Base-by-base conservation (phyloP, 2,113 vertebrate genomes). In the Lethenteron reissneri region DNA sequence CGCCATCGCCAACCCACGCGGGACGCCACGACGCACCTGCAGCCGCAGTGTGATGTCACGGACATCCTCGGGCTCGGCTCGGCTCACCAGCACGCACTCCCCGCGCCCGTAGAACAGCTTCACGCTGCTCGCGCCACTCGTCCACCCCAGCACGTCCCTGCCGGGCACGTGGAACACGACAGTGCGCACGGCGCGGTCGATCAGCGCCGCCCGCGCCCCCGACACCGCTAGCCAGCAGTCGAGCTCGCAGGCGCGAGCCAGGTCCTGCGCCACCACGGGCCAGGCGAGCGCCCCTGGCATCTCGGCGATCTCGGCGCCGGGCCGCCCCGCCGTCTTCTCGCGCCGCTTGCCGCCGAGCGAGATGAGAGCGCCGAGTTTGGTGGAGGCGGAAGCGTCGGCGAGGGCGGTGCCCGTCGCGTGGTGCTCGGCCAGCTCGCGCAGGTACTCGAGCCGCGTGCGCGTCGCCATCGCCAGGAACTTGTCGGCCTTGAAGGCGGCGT, bases 391-490 rank as follows among this genome's bases (percentile, higher is more conserved):
- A 0, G 87, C 85, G 0, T 89, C 90, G 74, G 95, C 91, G 0
- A 96, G 75, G 0, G 87, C 85, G 0, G 89, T 90, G 81, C 75
- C 82, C 80, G 85, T 87, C 76, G 86, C 76, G n/a, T 81, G 90
- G 76, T 95, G 90, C 25, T 92, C 88, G 0, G 88, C 92, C 76
- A 96, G 71, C 70, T 97, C 91, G 1, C 85, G 84, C 17, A 97
- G 81, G 76, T 97, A 97, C 15, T 94, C 91, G 75, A 86, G 90
- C 0, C 92, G 82, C 0, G 91, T 97, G 1, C 92, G 79, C 0
- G 91, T 89, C 8, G 92, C 92, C 92, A 97, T 97, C 71, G 91
- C 80, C 77, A 85, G 89, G 78, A 97, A 95, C 70, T 96, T 96
- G 74, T 87, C 86, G 0, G 91, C 92, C 73, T 96, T 95, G 82